These are phyloP conservation scores for Caenorhabditis angaria DNA, from an alignment of 2,888 invertebrate genomes.

Conservation along the genomic window DNA sequence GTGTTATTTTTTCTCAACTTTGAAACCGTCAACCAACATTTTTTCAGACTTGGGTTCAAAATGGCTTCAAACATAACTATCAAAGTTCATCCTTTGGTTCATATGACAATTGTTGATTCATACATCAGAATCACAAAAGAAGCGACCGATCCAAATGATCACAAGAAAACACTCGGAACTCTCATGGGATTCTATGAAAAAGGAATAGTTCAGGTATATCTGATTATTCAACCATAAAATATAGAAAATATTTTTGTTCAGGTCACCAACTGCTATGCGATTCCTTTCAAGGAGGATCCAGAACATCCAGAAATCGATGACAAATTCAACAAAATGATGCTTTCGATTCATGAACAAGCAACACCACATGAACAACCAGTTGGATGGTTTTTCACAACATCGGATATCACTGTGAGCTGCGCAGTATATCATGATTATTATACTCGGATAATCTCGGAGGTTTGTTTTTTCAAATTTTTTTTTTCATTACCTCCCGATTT, in stretches of 20 bases:
- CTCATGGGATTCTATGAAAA: slow-evolving; percentile 80
- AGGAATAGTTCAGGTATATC: slow-evolving; percentile 63
- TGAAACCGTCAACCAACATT: no score
- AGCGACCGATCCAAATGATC: slow-evolving; percentile 16
- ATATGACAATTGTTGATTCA: slow-evolving; percentile 97
- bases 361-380: slow-evolving; percentile 92
- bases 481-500: not conserved
- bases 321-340: slow-evolving; percentile 87
- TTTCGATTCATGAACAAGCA: slow-evolving; percentile 86
- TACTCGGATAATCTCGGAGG: slow-evolving; percentile 61
- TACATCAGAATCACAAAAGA: slow-evolving; percentile 82
- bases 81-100: slow-evolving; percentile 90
- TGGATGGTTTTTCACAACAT: slow-evolving; percentile 94
- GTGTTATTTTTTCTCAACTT: no score
- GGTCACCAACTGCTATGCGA: slow-evolving; percentile 97
- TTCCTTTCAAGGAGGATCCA: slow-evolving; percentile 88
- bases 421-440: slow-evolving; percentile 71
- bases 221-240: not conserved
- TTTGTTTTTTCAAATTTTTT: no score
- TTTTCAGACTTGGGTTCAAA: no score
- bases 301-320: slow-evolving; percentile 92
- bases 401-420: slow-evolving; percentile 86
- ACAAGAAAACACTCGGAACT: slow-evolving; percentile 86
- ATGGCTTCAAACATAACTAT: slow-evolving; percentile 67
- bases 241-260: slow-evolving; percentile 80